These are phyloP conservation scores for Sarcophaga rosellei DNA, from an alignment of 2,888 invertebrate species.

Conservation along the genomic window DNA sequence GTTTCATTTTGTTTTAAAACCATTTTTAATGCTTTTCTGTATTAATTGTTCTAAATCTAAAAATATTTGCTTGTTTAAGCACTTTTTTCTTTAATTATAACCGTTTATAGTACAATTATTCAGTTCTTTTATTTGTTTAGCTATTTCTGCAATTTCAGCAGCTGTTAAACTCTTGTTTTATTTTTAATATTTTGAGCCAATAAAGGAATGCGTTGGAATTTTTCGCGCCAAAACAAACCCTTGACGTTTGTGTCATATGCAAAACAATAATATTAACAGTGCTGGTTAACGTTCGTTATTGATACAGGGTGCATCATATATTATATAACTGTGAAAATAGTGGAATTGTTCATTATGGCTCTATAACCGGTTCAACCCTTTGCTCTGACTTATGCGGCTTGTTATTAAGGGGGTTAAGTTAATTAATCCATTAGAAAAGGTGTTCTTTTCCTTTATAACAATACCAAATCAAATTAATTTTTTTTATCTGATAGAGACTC, in stretches of 20 bases:
- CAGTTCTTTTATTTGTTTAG: not conserved
- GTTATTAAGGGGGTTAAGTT: accelerated
- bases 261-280: not conserved
- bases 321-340: not conserved
- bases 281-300: not conserved
- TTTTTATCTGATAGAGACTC: no score
- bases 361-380: no score
- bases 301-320: not conserved
- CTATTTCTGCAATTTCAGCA: constrained; percentile 44
- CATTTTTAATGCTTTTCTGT: constrained; percentile 62
- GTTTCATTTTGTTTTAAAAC: constrained; percentile 67
- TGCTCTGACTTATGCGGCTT: no score
- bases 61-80: constrained; percentile 39
- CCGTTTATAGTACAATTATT: not conserved
- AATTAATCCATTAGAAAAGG: no score
- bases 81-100: constrained; percentile 24
- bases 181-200: not conserved
- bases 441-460: no score
- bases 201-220: not conserved
- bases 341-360: no score
- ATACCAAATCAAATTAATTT: no score
- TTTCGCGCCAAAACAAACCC: constrained; percentile 46
- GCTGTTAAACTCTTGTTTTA: constrained; percentile 1
- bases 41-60: constrained; percentile 29
- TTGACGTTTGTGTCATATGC: not conserved